Percentiles rank a stretch among this genome's conserved stretches.
phyloP scores from a whole-genome alignment of 2,888 invertebrate genomes.

The Xylocampa areola region DNA sequence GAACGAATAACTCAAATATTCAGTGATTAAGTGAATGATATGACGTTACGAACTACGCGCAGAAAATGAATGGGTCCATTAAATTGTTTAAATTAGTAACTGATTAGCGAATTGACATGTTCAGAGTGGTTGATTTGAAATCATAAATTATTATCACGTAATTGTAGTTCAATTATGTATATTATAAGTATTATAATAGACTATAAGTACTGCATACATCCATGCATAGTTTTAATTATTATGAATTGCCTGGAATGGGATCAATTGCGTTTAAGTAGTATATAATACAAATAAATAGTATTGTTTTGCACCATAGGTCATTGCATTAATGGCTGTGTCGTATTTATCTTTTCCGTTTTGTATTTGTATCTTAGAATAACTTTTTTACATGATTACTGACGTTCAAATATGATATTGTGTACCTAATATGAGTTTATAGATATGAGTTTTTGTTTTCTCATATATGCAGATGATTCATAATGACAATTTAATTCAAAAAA shows the following conservation, averaged over 20 bases:
- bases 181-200: constrained; percentile 51
- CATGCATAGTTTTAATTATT: constrained; percentile 66
- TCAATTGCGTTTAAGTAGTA: constrained; percentile 87
- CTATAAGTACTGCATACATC: constrained; percentile 54
- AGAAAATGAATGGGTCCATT: constrained; percentile 86
- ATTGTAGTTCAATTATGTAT: constrained; percentile 66
- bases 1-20: constrained; percentile 44
- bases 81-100: constrained; percentile 75
- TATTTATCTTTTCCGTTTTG: constrained; percentile 39
- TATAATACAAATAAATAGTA: constrained; percentile 62
- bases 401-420: no score
- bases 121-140: constrained; percentile 53
- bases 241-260: constrained; percentile 87
- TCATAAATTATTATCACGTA: constrained; percentile 53
- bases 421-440: no score
- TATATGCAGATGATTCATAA: no score
- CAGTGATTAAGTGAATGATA: constrained; percentile 58
- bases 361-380: constrained; percentile 35
- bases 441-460: no score
- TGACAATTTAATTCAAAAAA: no score
- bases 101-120: constrained; percentile 58
- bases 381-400: constrained; percentile 30
- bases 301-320: constrained; percentile 61
- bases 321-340: constrained; percentile 53
- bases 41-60: constrained; percentile 64